Conservation (phyloP, 2,113 vertebrate genomes). For the Physeter macrocephalus region DNA sequence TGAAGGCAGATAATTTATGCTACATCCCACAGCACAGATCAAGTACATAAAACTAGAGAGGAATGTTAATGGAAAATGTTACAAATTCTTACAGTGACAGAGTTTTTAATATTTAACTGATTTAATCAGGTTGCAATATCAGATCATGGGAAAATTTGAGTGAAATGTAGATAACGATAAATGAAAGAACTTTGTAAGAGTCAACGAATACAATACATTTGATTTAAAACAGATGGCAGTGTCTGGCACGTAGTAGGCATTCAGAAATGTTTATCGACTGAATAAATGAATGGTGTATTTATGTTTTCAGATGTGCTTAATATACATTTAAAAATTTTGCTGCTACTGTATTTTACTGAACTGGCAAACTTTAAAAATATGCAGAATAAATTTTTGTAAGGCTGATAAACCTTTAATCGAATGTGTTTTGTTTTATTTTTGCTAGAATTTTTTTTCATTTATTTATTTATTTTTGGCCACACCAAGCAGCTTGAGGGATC, state of each 20-base stretch:
- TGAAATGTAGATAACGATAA: not conserved
- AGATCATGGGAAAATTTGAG: constrained; percentile 18
- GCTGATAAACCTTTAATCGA: not conserved
- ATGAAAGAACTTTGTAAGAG: constrained; percentile 44
- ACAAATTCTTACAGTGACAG: constrained; percentile 74
- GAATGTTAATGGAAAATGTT: constrained; percentile 81
- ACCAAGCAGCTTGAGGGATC: not conserved
- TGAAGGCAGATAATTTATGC: constrained; percentile 83
- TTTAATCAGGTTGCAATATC: constrained; percentile 16
- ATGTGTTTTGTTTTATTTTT: constrained; percentile 41
- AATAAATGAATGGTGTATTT: not conserved
- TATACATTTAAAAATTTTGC: not conserved
- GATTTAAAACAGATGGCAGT: constrained; percentile 12
- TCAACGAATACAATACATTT: constrained; percentile 23
- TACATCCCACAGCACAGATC: constrained; percentile 75
- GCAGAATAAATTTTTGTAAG: not conserved
- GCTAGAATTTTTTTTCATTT: not conserved
- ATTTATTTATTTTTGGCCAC: not conserved
- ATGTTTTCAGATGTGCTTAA: constrained; percentile 40
- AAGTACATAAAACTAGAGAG: constrained; percentile 76
- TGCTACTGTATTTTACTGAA: constrained; percentile 21
- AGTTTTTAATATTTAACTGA: constrained; percentile 50
- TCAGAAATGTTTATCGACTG: constrained; percentile 1
- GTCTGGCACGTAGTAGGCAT: not conserved
- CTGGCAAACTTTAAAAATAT: constrained; percentile 19